Base-by-base conservation (phyloP, 2,888 invertebrate species). In the Geotrupes spiniger region DNA sequence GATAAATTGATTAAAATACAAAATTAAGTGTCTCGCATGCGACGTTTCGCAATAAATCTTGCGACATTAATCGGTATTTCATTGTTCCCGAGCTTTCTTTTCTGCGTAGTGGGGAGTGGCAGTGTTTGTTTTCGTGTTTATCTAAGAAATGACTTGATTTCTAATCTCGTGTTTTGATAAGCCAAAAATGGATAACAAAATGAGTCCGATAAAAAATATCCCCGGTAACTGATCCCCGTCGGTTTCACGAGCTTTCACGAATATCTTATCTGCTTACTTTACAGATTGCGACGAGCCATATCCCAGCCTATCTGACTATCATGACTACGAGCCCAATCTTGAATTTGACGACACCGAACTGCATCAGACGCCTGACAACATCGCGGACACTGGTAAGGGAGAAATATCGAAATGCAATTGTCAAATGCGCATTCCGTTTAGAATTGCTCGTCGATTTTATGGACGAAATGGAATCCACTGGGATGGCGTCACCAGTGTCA, bases 321-420 rank as follows among this genome's bases (percentile, higher is more conserved):
- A 92, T 70, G 94, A 94, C 75, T 91, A 93, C 71, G 96, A 97
- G 72, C 95, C 95, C 9, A 90, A 92, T 74, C 78, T 96, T 69
- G 95, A 96, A 73, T 96, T 96, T 76, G 96, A 97, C 76, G 96
- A 96, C 73, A 89, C 92, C 9, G 96, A 96, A 76, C 74, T 92
- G 48, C 83, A 82, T 63, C 82, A 86, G 63, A 77, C 83, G 47
- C 77, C 84, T 40, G 64, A 66, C 57, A 77, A 82, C 46, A 61
- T 68, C 42, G 78, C 83, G 46, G 80, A 83, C 59, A 78, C 85
- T 70, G 85, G 89, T 88, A 78, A 80, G n/a, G n/a, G n/a, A 36
- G 15, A 21, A 10, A 15, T 17, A 25, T 14, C 16, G 3, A 14
- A 10, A n/a, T 27, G n/a, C 10, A 37, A 42, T 11, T 33, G 10